Evolutionary conservation across 2,113 vertebrate species (phyloP), one percentile per base, ranked within the genome.

Genomic region (Nothocercus julius): DNA sequence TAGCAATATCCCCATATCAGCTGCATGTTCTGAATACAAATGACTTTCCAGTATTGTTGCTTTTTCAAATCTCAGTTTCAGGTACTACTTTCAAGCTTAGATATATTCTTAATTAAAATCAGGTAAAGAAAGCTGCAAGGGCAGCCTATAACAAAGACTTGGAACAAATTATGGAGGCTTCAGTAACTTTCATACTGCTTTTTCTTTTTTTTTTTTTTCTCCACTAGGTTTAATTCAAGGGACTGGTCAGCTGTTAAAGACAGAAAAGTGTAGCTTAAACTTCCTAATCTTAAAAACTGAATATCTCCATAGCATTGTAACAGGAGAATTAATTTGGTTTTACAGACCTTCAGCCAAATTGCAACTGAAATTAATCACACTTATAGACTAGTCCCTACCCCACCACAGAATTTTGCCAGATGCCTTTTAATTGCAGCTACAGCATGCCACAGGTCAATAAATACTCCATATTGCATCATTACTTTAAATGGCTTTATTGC

Each of bases 71-170:
- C 36, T 85, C 63, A 32, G 63, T 59, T 87, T 85, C 85, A 85
- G 38, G 38, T 94, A 91, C 91, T 94, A 92, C 73, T 84, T 94
- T 90, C 34, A 86, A 93, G 64, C 58, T 92, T 64, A 78, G 69
- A 78, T 78, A 84, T 64, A 90, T 70, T 90, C 85, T 93, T 93
- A 91, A 94, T 95, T 93, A 91, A 96, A 91, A 83, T 47, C 16
- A 32, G 42, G 76, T 81, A 84, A 63, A 86, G 61, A 88, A 93
- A 88, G 61, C 85, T 94, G 72, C 51, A 81, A 93, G 85, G 64
- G 47, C 34, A 84, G 68, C 53, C 76, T 83, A 15, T 85, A 85
- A 51, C 42, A 88, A 72, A 94, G 76, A 84, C 34, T 63, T 56
- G 38, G 66, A 88, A 87, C 68, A 85, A 84, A 72, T 92, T 81